Percentiles rank a stretch among this genome's conserved stretches.
Evolutionary conservation across 2,888 invertebrate species (phyloP).

Genomic region (Dysmachus trigonus): DNA sequence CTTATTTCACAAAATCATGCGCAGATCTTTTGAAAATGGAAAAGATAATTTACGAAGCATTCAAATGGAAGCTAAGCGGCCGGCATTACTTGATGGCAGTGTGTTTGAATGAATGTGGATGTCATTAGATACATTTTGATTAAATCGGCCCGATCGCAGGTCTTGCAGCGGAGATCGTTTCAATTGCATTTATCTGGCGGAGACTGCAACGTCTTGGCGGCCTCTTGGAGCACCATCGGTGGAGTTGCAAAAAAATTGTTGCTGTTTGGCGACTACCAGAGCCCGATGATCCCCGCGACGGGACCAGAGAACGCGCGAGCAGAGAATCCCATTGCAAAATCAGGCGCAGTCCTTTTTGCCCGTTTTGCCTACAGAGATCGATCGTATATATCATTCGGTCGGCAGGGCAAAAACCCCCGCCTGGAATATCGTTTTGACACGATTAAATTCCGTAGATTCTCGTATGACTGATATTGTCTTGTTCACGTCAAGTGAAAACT

Average conservation of each 20-base stretch:
- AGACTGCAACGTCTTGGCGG: not conserved
- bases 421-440: slow-evolving; percentile 35
- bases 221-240: not conserved
- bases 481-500: slow-evolving; percentile 11
- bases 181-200: slow-evolving; percentile 3
- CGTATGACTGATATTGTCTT: slow-evolving; percentile 39
- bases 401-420: not conserved
- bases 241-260: not conserved
- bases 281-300: not conserved
- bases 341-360: not conserved
- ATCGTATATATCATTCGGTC: slow-evolving; percentile 8
- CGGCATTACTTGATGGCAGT: not conserved
- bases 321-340: not conserved
- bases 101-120: slow-evolving; percentile 36
- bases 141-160: slow-evolving; percentile 17
- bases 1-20: not conserved
- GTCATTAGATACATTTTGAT: slow-evolving; percentile 39
- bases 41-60: slow-evolving; percentile 42
- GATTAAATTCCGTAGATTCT: slow-evolving; percentile 6
- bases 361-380: not conserved
- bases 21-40: slow-evolving; percentile 29
- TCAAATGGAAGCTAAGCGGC: slow-evolving; percentile 19
- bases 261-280: not conserved
- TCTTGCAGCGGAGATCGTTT: slow-evolving; percentile 8
- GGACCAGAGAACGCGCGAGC: not conserved